Evolutionary conservation across 2,113 vertebrate genomes (phyloP), one percentile per base, ranked within the genome.

Genomic region (Electrona antarctica): DNA sequence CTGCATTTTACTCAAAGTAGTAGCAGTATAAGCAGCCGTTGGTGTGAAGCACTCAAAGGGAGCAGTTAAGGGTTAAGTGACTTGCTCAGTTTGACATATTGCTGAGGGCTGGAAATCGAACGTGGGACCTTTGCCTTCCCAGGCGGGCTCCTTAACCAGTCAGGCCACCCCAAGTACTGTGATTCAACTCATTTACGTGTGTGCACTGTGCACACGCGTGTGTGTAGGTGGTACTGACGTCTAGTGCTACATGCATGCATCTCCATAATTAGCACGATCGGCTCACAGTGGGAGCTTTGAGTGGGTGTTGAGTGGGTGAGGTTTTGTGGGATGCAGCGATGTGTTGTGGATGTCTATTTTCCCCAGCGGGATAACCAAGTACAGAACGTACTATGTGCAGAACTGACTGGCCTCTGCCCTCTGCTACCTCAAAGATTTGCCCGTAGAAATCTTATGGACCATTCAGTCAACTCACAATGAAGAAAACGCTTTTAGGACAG

Each of bases 271-370:
- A 81, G 79, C 61, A 60, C 2, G 69, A 71, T 54, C 73, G 77
- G 77, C 70, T 77, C 58, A 67, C 77, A 0, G 65, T 90, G 88
- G 89, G 81, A 78, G 85, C 85, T 81, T 82, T 41, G 33, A 41
- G 33, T 41, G 33, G 73, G 14, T 84, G 82, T 54, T 1, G 74
- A 82, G 90, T 87, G 87, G 90, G 87, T 77, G 87, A 85, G 82
- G 57, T 3, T 69, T 67, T 64, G 85, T 85, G 75, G 86, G 79
- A 83, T 64, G 88, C 15, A 47, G 64, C 56, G 60, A 8, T 74
- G 70, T 57, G 52, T 74, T 29, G 8, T 72, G 13, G 69, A 33
- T 58, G 46, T 41, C 33, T 47, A 67, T 67, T 76, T 41, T 15
- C 47, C 65, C 33, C 33, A 41, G 3, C 33, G 33, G 21, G 21